phyloP scores from a whole-genome alignment of 2,888 invertebrate species.

The Saturnia pavonia region DNA sequence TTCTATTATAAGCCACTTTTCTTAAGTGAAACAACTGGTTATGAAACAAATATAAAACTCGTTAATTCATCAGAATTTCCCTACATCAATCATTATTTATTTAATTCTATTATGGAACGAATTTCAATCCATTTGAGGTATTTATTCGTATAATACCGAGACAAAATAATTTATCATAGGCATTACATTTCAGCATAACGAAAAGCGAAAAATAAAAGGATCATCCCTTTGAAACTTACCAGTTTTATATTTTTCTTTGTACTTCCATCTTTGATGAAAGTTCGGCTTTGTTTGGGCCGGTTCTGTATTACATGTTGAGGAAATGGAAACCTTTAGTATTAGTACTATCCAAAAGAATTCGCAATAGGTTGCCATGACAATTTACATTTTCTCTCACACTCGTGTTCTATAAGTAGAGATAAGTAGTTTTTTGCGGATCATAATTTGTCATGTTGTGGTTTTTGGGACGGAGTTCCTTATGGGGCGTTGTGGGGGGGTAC shows the following conservation, averaged over 20 bases:
- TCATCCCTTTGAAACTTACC: constrained; percentile 69
- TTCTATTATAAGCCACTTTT: neutral
- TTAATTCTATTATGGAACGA: constrained; percentile 14
- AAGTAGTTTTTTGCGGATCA: neutral
- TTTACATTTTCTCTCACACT: neutral
- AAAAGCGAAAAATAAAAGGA: constrained; percentile 61
- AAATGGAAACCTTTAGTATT: constrained; percentile 37
- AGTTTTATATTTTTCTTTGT: constrained; percentile 71
- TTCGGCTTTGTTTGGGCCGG: constrained; percentile 61
- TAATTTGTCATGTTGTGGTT: too few relatives aligned
- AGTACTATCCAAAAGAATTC: constrained; percentile 19
- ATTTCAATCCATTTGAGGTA: constrained; percentile 36
- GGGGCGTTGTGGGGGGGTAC: too few relatives aligned
- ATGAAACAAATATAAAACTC: neutral
- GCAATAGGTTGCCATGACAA: neutral
- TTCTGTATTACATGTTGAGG: constrained; percentile 46
- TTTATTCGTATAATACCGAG: constrained; percentile 44
- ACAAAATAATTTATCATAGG: constrained; percentile 56
- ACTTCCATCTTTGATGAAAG: constrained; percentile 65
- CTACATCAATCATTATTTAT: constrained; percentile 13
- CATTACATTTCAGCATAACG: constrained; percentile 56
- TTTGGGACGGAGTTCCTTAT: too few relatives aligned
- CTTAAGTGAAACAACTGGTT: neutral
- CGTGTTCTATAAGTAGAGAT: neutral
- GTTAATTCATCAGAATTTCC: neutral